Evolutionary conservation across 2,797 vertebrate species (phyloP), one percentile per base, ranked within the genome.

Genomic region (Tauraco hartlaubi): DNA sequence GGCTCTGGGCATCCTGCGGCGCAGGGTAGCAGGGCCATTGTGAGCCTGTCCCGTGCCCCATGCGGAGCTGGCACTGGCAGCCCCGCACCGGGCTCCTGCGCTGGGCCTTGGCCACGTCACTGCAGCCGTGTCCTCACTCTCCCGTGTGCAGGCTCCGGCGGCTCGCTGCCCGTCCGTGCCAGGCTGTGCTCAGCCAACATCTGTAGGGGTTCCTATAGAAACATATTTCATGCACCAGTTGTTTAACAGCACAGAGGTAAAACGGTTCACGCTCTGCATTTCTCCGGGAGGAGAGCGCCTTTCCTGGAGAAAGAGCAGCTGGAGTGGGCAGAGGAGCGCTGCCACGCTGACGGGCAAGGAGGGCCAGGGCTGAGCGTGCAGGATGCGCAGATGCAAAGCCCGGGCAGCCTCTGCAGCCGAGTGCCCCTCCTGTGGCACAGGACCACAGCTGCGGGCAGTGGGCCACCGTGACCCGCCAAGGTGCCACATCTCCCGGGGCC

Each of bases 381-480:
- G 75, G 54, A 33, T 2, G 11, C 51, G 35, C 35, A 35, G 13
- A 66, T 1, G 0, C 0, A 11, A 26, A 55, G 55, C 16, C 0
- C 0, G 58, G n/a, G 16, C 44, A 85, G 39, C 9, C 35, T 61
- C 13, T 0, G 0, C 1, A 0, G 37, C n/a, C 39, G 58, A 11
- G 5, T 39, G 75, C 11, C 8, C 28, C 35, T 74, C 16, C n/a
- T 16, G 66, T 4, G 9, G 18, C 26, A 8, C 5, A 3, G 67
- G 62, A 22, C 2, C 85, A 7, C 0, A 12, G 54, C 20, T 9
- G 5, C 0, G 5, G 28, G 16, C 77, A 68, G 64, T 1, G 2
- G 74, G 21, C 22, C 41, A 6, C n/a, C 5, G 2, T 1, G 0
- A 23, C 22, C 39, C 29, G 28, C 41, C 0, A 6, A 61, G 41